Evolutionary conservation across 2,888 invertebrate genomes (phyloP).

Genomic region (Muscina levida): DNA sequence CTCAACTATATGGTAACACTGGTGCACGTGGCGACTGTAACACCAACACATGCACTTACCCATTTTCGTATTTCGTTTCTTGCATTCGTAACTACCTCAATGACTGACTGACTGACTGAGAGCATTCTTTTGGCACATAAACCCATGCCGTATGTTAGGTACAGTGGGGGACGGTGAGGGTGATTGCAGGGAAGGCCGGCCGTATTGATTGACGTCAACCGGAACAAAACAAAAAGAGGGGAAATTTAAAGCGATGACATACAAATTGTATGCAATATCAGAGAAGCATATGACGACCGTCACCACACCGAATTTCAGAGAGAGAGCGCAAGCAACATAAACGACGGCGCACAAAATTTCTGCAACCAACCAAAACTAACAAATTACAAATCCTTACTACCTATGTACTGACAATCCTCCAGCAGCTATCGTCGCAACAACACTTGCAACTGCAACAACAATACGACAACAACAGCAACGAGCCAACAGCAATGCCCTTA

Average conservation of each 20-base stretch:
- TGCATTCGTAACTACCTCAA: too few species aligned
- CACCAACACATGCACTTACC: too few species aligned
- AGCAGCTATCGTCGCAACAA: constrained; percentile 1
- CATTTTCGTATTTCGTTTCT: too few species aligned
- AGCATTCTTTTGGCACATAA: too few species aligned
- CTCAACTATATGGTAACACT: background rate
- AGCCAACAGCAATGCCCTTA: constrained; percentile 41
- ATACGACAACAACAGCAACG: constrained; percentile 19
- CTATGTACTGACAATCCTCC: constrained; percentile 15
- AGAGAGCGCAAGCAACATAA: background rate
- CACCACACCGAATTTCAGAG: background rate
- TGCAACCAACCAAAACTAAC: constrained; percentile 11
- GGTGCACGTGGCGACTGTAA: too few species aligned
- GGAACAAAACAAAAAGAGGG: constrained; percentile 4
- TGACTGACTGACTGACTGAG: too few species aligned
- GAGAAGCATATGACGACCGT: background rate
- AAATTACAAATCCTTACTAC: constrained; percentile 1
- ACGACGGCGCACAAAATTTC: constrained; percentile 9
- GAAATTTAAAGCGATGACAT: constrained; percentile 11
- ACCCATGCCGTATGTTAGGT: too few species aligned
- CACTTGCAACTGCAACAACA: constrained; percentile 15
- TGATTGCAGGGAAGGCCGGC: too few species aligned
- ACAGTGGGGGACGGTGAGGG: too few species aligned
- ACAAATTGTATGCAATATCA: background rate
- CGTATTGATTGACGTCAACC: too few species aligned